These are phyloP conservation scores for Puma concolor DNA, from an alignment of 2,113 vertebrate species.

Conservation along the genomic window DNA sequence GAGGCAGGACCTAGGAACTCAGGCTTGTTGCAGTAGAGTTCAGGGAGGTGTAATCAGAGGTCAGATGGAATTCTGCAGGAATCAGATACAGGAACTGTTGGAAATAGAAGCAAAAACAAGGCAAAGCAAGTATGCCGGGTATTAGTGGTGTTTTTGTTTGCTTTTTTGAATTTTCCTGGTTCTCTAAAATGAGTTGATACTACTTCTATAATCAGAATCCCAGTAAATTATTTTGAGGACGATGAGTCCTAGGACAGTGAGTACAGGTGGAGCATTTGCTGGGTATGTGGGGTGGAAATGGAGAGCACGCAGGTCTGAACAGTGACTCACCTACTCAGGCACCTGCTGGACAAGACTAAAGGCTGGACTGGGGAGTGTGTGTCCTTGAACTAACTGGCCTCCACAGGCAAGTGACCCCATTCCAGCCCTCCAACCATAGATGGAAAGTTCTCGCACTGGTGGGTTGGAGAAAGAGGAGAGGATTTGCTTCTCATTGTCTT, in stretches of 20 bases:
- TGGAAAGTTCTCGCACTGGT: not conserved
- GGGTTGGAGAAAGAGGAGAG: not conserved
- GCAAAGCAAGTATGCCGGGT: not conserved
- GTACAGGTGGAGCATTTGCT: not conserved
- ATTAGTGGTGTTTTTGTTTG: not conserved
- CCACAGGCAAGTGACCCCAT: not conserved
- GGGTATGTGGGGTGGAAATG: not conserved
- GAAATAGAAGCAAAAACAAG: not conserved
- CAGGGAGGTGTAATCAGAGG: not conserved
- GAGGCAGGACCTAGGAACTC: not conserved
- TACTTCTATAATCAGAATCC: not conserved
- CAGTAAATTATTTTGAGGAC: not conserved
- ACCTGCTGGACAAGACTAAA: no score
- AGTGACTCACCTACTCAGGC: accelerated
- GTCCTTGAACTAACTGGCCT: not conserved
- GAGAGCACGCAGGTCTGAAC: accelerated
- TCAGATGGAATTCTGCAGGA: not conserved
- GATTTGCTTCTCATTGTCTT: not conserved
- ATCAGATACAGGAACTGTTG: accelerated
- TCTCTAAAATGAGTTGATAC: not conserved
- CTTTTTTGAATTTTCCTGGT: not conserved
- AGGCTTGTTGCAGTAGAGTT: accelerated
- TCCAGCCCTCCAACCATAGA: not conserved
- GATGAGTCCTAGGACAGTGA: not conserved
- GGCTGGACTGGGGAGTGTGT: not conserved